Conservation (phyloP, 2,797 vertebrate species). For the Microchirus variegatus region DNA sequence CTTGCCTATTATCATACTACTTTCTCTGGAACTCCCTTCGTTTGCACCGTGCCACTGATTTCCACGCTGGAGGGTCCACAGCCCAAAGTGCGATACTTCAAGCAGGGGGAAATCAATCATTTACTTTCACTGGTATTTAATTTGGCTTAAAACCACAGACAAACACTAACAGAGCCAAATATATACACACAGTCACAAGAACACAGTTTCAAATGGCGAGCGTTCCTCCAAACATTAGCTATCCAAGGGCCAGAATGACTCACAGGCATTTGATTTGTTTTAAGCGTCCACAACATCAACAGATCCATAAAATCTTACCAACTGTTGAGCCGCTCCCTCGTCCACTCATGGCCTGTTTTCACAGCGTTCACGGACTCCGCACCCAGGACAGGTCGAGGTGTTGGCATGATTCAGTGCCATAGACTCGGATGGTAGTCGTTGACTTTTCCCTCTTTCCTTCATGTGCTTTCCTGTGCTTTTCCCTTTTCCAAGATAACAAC, state of each 20-base stretch:
- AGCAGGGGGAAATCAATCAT: conserved; percentile 25
- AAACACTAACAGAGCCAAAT: conserved; percentile 9
- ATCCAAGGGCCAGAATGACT: conserved; percentile 44
- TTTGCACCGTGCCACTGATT: background rate
- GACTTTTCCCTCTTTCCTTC: conserved; percentile 57
- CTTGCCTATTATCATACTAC: background rate
- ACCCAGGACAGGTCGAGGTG: conserved; percentile 42
- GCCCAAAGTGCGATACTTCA: conserved; percentile 9
- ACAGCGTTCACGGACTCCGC: conserved; percentile 35
- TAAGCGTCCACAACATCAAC: conserved; percentile 34
- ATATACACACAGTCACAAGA: conserved; percentile 17
- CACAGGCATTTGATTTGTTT: conserved; percentile 55
- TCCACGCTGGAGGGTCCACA: conserved; percentile 5
- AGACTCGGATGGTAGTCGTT: conserved; percentile 60
- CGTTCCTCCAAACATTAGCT: conserved; percentile 43
- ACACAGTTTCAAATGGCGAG: conserved; percentile 34
- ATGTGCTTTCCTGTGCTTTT: conserved; percentile 50
- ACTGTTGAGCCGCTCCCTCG: conserved; percentile 38
- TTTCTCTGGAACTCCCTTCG: conserved; percentile 4
- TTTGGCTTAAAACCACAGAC: conserved; percentile 31
- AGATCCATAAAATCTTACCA: conserved; percentile 30
- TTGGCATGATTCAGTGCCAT: conserved; percentile 40
- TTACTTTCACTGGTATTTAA: conserved; percentile 29
- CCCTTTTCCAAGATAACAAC: conserved; percentile 79
- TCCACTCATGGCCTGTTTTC: conserved; percentile 48